Evolutionary conservation across 2,797 vertebrate species (phyloP).

Genomic region (Lindbergichthys nudifrons): DNA sequence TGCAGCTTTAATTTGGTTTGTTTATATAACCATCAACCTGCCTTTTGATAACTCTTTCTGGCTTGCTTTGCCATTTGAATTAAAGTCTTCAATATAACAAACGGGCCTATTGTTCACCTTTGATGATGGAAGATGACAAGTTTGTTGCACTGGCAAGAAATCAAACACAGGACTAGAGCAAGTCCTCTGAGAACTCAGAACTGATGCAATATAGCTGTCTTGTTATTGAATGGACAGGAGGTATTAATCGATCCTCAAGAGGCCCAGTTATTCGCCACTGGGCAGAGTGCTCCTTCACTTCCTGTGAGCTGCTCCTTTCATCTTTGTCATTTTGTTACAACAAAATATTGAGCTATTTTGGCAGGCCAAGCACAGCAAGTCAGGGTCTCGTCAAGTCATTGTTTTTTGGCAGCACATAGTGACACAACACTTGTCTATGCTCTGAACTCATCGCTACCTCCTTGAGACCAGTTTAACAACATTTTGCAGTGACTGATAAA

Average conservation of each 20-base stretch:
- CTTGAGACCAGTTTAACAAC: constrained; percentile 19
- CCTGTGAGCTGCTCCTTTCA: constrained; percentile 15
- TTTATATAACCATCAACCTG: not conserved
- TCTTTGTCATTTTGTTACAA: constrained; percentile 3
- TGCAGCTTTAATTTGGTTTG: not conserved
- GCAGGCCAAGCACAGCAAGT: not conserved
- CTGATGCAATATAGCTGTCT: constrained; percentile 14
- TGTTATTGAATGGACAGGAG: constrained; percentile 19
- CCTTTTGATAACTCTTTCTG: not conserved
- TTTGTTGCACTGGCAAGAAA: constrained; percentile 11
- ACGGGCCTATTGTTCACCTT: constrained; percentile 2
- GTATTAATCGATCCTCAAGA: constrained; percentile 6
- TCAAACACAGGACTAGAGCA: constrained; percentile 1
- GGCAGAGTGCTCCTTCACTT: not conserved
- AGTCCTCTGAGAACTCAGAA: constrained; percentile 3
- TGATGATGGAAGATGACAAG: constrained; percentile 18
- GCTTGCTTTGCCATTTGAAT: not conserved
- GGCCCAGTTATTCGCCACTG: not conserved
- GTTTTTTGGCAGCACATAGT: constrained; percentile 13
- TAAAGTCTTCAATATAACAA: not conserved
- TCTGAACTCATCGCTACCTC: not conserved
- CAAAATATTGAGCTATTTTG: not conserved
- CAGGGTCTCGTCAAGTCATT: not conserved
- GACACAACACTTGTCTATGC: not conserved
- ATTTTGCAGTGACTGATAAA: constrained; percentile 5